Evolutionary conservation across 2,113 vertebrate species (phyloP).

Genomic region (Poecilia latipinna): DNA sequence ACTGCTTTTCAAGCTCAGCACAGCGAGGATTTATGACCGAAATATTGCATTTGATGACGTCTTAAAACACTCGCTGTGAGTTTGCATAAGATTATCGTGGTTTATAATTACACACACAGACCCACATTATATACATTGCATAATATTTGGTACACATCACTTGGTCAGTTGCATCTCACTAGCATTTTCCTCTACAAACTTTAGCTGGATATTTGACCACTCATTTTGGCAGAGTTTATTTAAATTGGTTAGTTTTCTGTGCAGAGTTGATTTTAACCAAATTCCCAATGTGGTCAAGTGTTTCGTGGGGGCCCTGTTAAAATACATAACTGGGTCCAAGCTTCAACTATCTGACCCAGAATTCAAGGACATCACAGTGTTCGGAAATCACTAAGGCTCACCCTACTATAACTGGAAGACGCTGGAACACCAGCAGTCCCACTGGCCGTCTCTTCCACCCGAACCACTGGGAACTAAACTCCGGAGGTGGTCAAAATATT

Average conservation of each 20-base stretch:
- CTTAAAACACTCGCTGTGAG: neutral
- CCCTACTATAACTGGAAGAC: neutral
- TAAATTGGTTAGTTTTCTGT: too few relatives aligned
- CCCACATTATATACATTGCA: too few relatives aligned
- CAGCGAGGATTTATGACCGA: neutral
- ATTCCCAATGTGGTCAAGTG: neutral
- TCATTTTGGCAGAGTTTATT: too few relatives aligned
- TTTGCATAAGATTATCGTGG: neutral
- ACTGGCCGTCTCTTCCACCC: too few relatives aligned
- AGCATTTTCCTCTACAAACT: too few relatives aligned
- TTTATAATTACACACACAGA: too few relatives aligned
- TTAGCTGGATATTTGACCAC: too few relatives aligned
- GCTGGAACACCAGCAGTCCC: neutral
- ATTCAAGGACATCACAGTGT: neutral
- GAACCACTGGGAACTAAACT: neutral
- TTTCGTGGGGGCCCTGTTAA: neutral
- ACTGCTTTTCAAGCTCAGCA: slow-evolving; percentile 27
- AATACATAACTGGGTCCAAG: neutral
- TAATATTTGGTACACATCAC: too few relatives aligned
- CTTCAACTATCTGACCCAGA: too few relatives aligned
- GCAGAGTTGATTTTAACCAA: too few relatives aligned
- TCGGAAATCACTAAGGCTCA: neutral
- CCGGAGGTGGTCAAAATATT: neutral
- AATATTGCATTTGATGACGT: slow-evolving; percentile 1
- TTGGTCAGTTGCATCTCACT: too few relatives aligned